These are phyloP conservation scores for Rhopilema esculentum DNA, from an alignment of 30 jellyfish, hydroid and myxozoan genomes.

Conservation along the genomic window DNA sequence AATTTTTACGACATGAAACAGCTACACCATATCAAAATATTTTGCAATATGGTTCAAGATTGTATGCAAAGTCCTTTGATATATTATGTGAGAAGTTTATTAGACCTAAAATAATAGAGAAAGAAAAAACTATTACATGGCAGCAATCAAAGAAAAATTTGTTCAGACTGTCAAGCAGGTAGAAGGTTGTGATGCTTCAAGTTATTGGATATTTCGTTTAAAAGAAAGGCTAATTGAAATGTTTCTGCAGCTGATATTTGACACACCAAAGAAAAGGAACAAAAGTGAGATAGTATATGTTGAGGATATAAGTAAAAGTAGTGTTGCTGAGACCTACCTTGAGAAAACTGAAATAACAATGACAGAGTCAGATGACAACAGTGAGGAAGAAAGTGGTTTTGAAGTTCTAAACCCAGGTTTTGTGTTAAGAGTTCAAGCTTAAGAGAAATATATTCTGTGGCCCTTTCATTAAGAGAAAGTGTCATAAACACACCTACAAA, in stretches of 20 bases:
- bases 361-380: constrained; percentile 46
- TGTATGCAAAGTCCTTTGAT: too few relatives aligned
- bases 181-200: constrained; percentile 48
- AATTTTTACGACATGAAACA: too few relatives aligned
- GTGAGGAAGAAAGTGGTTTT: not conserved
- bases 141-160: constrained; percentile 7
- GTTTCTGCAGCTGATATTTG: constrained; percentile 65
- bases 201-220: constrained; percentile 28
- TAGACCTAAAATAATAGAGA: too few relatives aligned
- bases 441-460: constrained; percentile 51
- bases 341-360: constrained; percentile 14
- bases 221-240: constrained; percentile 6
- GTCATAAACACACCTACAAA: constrained; percentile 12
- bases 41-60: too few relatives aligned
- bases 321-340: constrained; percentile 1
- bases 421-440: constrained; percentile 23
- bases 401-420: not conserved
- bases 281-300: constrained; percentile 60
- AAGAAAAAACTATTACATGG: constrained; percentile 24
- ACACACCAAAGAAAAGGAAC: constrained; percentile 35
- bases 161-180: constrained; percentile 33
- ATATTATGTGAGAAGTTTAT: too few relatives aligned
- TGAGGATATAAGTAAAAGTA: constrained; percentile 13
- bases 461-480: constrained; percentile 46
- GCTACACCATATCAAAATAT: too few relatives aligned